Evolutionary conservation across 2,888 invertebrate species (phyloP), one percentile per base, ranked within the genome.

Genomic region (Amphimallon solstitiale): DNA sequence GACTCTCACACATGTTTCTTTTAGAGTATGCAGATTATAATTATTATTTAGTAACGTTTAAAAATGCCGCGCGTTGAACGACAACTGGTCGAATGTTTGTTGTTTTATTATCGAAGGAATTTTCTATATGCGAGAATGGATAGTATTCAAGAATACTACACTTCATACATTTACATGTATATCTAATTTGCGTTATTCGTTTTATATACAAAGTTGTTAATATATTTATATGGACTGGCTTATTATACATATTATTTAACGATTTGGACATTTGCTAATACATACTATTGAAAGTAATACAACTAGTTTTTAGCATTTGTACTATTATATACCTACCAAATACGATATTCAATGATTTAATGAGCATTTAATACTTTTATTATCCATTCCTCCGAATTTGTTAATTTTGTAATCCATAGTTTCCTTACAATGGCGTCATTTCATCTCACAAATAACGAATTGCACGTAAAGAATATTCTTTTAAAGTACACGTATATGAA

Each of bases 121-220:
- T 35, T 52, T 19, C n/a, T 43, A 51, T 48, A 49, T 63, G 62
- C 62, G 48, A 52, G 63, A 63, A 52, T 63, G 51, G 52, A 34
- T 48, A 52, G 52, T 52, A 43, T 45, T 63, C 52, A 43, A 4
- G 14, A 37, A 62, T 21, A 37, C 37, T 51, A 17, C 40, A 40
- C 19, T 54, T 63, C 54, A 35, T 52, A 61, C 15, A 37, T 61
- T 49, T 29, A 14, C 10, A 51, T 49, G 40, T 63, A 37, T 48
- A 61, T 17, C 37, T 63, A 51, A 52, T 17, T 23, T 52, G 45
- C 34, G 45, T 46, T 54, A 40, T 56, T 56, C 40, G 38, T 23
- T 10, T 43, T 63, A 63, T 63, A 35, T 63, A 63, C 63, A 63
- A 43, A 17, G 9, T 63, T 54, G 63, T 49, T 23, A 63, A 54